Evolutionary conservation across 2,888 invertebrate species (phyloP).

Genomic region (Meteorus cinctellus): DNA sequence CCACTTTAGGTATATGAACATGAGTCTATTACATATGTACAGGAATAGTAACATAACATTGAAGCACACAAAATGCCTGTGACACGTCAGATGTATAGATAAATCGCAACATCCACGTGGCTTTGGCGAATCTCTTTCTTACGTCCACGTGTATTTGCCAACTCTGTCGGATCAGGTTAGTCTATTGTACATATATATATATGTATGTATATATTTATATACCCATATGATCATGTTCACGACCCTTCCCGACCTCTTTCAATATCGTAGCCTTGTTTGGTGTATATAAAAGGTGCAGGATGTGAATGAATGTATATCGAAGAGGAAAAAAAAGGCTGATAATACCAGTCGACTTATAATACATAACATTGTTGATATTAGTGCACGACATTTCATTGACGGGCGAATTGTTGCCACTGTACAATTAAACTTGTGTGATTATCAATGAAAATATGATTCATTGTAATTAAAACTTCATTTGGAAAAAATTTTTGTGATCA

Average conservation of each 20-base stretch:
- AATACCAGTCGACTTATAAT: conserved; percentile 5
- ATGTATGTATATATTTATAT: not conserved
- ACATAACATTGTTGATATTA: not conserved
- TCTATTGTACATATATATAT: not conserved
- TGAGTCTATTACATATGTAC: not conserved
- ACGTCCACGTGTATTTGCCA: conserved; percentile 28
- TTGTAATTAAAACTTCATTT: no score
- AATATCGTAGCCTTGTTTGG: not conserved
- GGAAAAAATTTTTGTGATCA: no score
- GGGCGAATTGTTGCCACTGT: no score
- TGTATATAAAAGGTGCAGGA: no score
- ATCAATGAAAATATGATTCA: no score
- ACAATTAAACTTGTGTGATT: no score
- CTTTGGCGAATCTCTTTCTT: conserved; percentile 20
- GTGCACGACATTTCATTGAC: no score
- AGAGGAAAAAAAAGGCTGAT: conserved; percentile 14
- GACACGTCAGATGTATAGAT: conserved; percentile 18
- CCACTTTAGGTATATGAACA: not conserved
- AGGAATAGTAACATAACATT: not conserved
- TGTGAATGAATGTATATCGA: not conserved
- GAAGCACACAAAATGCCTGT: conserved; percentile 12
- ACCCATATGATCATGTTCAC: not conserved
- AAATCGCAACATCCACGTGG: conserved; percentile 30
- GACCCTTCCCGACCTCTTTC: conserved; percentile 1
- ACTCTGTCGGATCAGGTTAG: conserved; percentile 18